Evolutionary conservation across 2,113 vertebrate genomes (phyloP).

Genomic region (Chiloscyllium plagiosum): DNA sequence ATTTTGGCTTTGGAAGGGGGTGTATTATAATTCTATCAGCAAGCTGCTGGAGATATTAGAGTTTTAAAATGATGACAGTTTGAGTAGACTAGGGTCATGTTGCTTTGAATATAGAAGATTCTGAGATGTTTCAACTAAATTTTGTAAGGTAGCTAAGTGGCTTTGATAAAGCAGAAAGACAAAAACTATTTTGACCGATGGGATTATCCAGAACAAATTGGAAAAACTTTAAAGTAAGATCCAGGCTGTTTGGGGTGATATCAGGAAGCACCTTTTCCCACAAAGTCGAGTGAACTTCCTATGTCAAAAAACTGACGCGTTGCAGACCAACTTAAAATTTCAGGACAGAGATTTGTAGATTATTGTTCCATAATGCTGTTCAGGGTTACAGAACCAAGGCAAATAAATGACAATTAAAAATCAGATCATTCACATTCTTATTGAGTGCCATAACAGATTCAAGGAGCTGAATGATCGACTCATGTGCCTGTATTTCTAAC

Average conservation of each 20-base stretch:
- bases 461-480: no score
- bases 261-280: background rate
- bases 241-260: background rate
- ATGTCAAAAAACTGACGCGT: background rate
- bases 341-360: background rate
- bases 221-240: background rate
- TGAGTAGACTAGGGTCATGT: background rate
- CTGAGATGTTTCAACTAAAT: background rate
- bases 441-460: no score
- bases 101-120: background rate
- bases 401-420: no score
- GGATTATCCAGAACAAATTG: background rate
- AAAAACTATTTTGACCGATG: background rate
- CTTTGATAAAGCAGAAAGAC: background rate
- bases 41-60: background rate
- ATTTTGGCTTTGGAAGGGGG: background rate
- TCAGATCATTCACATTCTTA: no score
- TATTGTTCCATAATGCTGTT: background rate
- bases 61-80: background rate
- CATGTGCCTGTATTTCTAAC: no score
- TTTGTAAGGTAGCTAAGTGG: background rate
- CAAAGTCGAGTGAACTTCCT: background rate
- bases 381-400: no score
- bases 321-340: background rate
- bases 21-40: background rate